A percentile compares a stretch with the other conserved stretches of the same genome.
phyloP scores from a whole-genome alignment of 2,888 invertebrate genomes.

The Mactromeris polynyma region DNA sequence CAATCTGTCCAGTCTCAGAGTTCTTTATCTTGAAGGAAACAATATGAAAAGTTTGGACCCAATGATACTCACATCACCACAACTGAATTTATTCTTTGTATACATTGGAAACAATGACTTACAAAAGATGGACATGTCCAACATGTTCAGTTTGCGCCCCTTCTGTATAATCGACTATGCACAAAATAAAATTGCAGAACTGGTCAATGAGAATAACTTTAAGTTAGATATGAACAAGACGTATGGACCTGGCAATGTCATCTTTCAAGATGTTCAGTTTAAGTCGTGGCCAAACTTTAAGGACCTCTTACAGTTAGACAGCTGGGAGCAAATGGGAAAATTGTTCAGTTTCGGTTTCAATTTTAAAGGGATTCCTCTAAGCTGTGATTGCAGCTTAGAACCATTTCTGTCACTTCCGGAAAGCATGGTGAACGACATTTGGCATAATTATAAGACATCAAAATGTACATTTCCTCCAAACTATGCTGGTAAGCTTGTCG shows the following conservation, averaged over 20 bases:
- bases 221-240: constrained; percentile 25
- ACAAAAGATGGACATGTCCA: constrained; percentile 37
- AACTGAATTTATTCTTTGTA: constrained; percentile 18
- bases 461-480: constrained; percentile 41
- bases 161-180: constrained; percentile 43
- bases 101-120: constrained; percentile 42
- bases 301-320: constrained; percentile 34
- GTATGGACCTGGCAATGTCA: constrained; percentile 52
- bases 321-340: constrained; percentile 32
- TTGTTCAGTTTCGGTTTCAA: constrained; percentile 46
- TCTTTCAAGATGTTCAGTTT: constrained; percentile 15
- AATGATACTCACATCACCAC: constrained; percentile 14
- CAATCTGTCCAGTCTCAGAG: constrained; percentile 37
- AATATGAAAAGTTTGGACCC: constrained; percentile 38
- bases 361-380: constrained; percentile 20
- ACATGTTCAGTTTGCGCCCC: constrained; percentile 44
- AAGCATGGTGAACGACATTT: constrained; percentile 21
- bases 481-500: constrained; percentile 21
- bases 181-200: constrained; percentile 18
- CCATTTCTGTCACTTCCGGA: constrained; percentile 26
- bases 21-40: constrained; percentile 35
- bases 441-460: constrained; percentile 45
- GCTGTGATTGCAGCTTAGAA: constrained; percentile 54
- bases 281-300: constrained; percentile 46
- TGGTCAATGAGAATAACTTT: constrained; percentile 36